Evolutionary conservation across 2,797 vertebrate genomes (phyloP), one percentile per base, ranked within the genome.

Genomic region (Neosilurus mollespiculum): DNA sequence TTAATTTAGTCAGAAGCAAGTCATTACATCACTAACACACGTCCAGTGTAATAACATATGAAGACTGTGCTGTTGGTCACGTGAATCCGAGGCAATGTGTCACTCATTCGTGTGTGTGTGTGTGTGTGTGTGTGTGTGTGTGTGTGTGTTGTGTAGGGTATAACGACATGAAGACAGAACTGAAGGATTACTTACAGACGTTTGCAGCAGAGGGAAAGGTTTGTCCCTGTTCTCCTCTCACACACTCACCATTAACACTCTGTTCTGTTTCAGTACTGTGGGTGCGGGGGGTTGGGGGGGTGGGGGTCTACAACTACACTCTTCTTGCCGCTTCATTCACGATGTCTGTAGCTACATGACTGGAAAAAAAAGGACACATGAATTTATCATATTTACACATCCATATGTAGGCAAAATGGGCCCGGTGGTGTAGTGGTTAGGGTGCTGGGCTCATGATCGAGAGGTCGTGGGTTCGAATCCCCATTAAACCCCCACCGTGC

Each of bases 201-300:
- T 99, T 99, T 89, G 98, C 97, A 80, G 93, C 96, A 78, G 97
- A 99, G 91, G 97, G 97, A 89, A 98, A 97, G 94, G 98, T 99
- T 92, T 91, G 88, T 18, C 53, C n/a, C 67, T 30, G 24, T 73
- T 30, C 69, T 75, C 14, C 54, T 14, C 54, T 56, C n/a, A 4
- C 11, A 26, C 24, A 0, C 51, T 10, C 70, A 3, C 43, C 59
- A 24, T 24, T n/a, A 62, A 65, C 62, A 30, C 30, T 15, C 65
- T 1, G 30, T 15, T 26, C 11, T 14, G 61, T 64, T 24, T 26
- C 22, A 59, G 4, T 5, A 4, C 30, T 30, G 30, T 30, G 30
- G 30, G 30, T 2, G 30, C 2, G 30, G 30, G 30, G 30, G 30
- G 30, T 30, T 30, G 30, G 30, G 30, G 30, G 30, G 30, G 30